A percentile compares a stretch with the other conserved stretches of the same genome.
phyloP scores from a whole-genome alignment of 1,140 invertebrate species.

The Muscidifurax raptorellus region DNA sequence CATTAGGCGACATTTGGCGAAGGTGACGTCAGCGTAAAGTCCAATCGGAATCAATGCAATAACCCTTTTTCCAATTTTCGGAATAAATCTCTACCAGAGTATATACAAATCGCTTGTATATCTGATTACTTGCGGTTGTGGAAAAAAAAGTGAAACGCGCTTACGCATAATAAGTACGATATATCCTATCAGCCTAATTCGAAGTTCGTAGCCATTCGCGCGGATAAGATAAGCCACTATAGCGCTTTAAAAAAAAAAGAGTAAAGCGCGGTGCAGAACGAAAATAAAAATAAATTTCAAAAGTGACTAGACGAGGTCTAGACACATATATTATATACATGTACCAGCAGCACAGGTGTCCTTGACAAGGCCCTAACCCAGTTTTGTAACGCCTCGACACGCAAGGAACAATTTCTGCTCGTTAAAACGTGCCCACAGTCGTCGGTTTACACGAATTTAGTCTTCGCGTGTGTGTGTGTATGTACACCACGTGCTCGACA shows the following conservation, averaged over 20 bases:
- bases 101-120: too few species aligned
- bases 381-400: slow-evolving; percentile 16
- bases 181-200: not conserved
- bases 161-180: too few species aligned
- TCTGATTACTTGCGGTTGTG: too few species aligned
- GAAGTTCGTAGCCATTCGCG: not conserved
- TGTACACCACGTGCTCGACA: not conserved
- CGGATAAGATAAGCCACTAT: not conserved
- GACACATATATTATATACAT: not conserved
- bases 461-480: too few species aligned
- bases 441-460: slow-evolving; percentile 6
- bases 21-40: too few species aligned
- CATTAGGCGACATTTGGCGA: not conserved
- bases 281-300: not conserved
- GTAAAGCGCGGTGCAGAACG: not conserved
- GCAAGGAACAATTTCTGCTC: slow-evolving; percentile 16
- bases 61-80: too few species aligned
- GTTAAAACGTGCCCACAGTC: not conserved
- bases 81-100: too few species aligned
- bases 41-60: too few species aligned
- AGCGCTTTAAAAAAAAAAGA: not conserved
- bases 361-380: slow-evolving; percentile 44
- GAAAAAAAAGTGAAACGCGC: too few species aligned
- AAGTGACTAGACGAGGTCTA: not conserved
- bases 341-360: not conserved